phyloP scores from a whole-genome alignment of 2,113 vertebrate species.

The Rynchops niger region DNA sequence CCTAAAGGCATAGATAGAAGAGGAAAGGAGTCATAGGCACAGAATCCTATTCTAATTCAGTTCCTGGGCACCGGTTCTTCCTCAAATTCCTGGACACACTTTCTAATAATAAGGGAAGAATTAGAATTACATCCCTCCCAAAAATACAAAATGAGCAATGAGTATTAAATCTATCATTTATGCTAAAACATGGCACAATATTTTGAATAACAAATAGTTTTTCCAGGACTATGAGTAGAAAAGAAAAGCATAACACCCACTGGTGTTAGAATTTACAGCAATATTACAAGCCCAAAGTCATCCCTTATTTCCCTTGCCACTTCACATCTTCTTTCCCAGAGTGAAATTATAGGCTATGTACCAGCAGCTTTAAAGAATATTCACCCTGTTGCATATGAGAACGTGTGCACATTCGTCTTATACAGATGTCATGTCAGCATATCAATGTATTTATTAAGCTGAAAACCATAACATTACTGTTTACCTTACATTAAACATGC shows the following conservation, averaged over 20 bases:
- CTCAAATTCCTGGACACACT: neutral
- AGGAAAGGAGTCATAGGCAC: neutral
- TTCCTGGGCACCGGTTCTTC: neutral
- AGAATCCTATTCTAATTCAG: slow-evolving; percentile 10
- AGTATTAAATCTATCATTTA: neutral
- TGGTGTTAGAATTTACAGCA: neutral
- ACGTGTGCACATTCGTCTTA: neutral
- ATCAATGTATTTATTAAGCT: neutral
- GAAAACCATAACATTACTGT: neutral
- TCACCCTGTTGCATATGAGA: neutral
- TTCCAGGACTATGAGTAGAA: neutral
- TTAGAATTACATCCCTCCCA: neutral
- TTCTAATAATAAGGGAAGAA: neutral
- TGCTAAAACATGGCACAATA: neutral
- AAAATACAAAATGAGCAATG: neutral
- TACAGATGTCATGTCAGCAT: neutral
- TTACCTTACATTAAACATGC: neutral
- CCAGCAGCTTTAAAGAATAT: neutral
- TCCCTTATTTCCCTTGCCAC: neutral
- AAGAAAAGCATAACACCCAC: neutral
- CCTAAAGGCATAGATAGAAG: slow-evolving; percentile 4
- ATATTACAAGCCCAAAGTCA: neutral
- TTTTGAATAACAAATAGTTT: neutral
- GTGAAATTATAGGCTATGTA: neutral
- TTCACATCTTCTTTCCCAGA: neutral